phyloP scores from a whole-genome alignment of 35 echinoderm and acorn worm species.

The Lytechinus variegatus region DNA sequence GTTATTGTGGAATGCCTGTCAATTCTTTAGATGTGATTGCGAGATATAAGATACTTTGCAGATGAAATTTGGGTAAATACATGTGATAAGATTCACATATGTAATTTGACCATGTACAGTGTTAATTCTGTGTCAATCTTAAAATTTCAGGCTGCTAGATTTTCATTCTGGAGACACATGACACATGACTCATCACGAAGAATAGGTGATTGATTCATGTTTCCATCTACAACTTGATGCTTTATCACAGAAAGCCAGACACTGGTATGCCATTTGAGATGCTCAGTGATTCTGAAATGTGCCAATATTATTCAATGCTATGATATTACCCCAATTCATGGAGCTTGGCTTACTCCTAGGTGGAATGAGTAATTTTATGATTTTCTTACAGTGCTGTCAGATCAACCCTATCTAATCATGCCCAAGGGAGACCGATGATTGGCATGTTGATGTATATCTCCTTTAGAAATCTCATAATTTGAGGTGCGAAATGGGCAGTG shows the following conservation, averaged over 20 bases:
- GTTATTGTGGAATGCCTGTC: no score
- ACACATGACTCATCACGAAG: not conserved
- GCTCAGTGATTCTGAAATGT: not conserved
- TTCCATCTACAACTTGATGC: not conserved
- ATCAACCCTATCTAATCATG: not conserved
- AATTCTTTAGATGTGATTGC: no score
- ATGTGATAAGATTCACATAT: no score
- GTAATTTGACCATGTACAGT: no score
- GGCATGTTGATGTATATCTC: slow-evolving; percentile 12
- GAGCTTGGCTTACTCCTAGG: not conserved
- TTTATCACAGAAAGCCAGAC: not conserved
- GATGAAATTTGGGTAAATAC: no score
- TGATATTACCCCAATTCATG: not conserved
- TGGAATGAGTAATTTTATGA: not conserved
- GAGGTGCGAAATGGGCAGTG: not conserved
- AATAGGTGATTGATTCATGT: not conserved
- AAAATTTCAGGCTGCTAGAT: no score
- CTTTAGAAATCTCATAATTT: not conserved
- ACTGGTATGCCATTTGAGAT: not conserved
- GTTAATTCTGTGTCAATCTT: no score
- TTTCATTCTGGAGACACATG: no score
- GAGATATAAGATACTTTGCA: no score
- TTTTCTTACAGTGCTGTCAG: not conserved
- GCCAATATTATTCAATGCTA: not conserved
- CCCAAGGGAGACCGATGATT: not conserved